Evolutionary conservation across 2,797 vertebrate genomes (phyloP), one percentile per base, ranked within the genome.

Genomic region (Brotula barbata): DNA sequence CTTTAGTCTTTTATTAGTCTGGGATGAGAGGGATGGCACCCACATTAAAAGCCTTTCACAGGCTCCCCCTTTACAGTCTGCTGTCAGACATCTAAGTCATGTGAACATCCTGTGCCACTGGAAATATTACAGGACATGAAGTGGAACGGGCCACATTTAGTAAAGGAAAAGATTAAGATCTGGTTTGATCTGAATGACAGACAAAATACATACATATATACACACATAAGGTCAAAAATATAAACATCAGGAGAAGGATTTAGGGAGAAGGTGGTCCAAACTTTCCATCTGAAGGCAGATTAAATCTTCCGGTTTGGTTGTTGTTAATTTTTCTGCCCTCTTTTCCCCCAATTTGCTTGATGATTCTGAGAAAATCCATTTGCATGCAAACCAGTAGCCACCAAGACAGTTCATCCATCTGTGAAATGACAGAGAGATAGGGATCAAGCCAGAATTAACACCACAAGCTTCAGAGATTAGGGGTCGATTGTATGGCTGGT

Each of bases 371-470:
- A 58, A 71, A 50, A 37, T 40, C 34, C 3, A 39, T 55, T 57
- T 44, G 49, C 36, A 61, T 15, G 22, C 25, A 49, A 62, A 55
- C 46, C 57, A 13, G n/a, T 70, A 60, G 31, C 49, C 58, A 45
- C 31, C 34, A 42, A 54, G 21, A 39, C 53, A 59, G 25, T 36
- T n/a, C 58, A 59, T 48, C 40, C 21, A 14, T 49, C 33, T 64
- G 45, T 15, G 17, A 54, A 73, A 79, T 77, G 73, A 75, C 0
- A 0, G 13, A 0, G 13, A 41, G 25, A 33, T 16, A 16, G 19
- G 58, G 53, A 70, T 79, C 49, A 78, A 42, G 64, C 46, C 40
- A 54, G 64, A 72, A 70, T 73, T 66, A 62, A 59, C 46, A 50
- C 0, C 0, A 43, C 54, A 56, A 64, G 49, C 55, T 74, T 54